Base-by-base conservation (phyloP, 2,797 vertebrate species). In the Denticeps clupeoides region DNA sequence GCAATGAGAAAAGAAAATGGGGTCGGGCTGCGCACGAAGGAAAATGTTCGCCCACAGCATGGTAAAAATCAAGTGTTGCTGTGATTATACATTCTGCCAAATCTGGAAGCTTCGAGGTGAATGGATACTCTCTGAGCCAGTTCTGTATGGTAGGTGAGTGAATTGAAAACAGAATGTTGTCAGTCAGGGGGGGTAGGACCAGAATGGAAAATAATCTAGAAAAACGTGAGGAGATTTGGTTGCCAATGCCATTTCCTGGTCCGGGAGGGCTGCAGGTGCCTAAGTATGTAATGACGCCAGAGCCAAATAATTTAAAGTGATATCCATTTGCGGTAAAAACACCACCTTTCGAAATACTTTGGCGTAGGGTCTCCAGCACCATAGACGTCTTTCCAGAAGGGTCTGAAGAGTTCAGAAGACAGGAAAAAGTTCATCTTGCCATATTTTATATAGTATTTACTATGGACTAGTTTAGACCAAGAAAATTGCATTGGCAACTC, bases 141-240 rank as follows among this genome's bases (percentile, higher is more conserved):
- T 53, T 33, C 23, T 79, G 71, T 22, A 89, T 41, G 13, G 26
- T 37, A 2, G 79, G 69, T 1, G 67, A 67, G 53, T 89, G 77
- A 27, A 89, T 62, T n/a, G 81, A 78, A 26, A 83, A 58, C 26
- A 92, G 48, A 3, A 66, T 46, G 1, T 84, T 82, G 33, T 44
- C 13, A 13, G 72, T 77, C 31, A 80, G 11, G 1, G 43, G 56
- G 0, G 80, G 81, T 7, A 93, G 68, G 26, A 77, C 76, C 25
- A 94, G 69, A 7, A 80, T 56, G 1, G 81, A 86, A 64, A 91
- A 91, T 4, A 87, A 80, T 9, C 85, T 75, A 13, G 60, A 74
- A 12, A 92, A 80, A 10, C 88, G 80, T 16, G 80, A 62, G 25
- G 79, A 85, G 31, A 90, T 56, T 1, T 47, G 62, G 25, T 15